Conservation (phyloP, 37 sponge, comb jelly and placozoan genomes). For the Axinella damicornis region DNA sequence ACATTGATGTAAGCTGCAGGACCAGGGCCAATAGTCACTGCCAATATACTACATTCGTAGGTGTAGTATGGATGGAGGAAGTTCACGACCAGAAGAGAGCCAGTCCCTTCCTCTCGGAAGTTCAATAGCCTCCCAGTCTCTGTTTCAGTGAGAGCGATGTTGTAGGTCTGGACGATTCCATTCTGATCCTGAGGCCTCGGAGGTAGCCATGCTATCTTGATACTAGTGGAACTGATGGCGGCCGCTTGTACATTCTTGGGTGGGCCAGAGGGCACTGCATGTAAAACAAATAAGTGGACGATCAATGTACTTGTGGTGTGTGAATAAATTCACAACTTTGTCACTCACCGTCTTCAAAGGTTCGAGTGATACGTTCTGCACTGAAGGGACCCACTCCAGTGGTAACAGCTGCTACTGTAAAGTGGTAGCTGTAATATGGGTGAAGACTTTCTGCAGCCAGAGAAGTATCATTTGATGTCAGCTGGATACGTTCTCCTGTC, state of each 20-base stretch:
- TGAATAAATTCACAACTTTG: no score
- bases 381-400: neutral
- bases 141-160: neutral
- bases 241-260: conserved; percentile 15
- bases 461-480: neutral
- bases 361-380: neutral
- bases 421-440: conserved; percentile 23
- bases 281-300: no score
- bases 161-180: conserved; percentile 33
- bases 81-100: neutral
- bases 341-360: neutral
- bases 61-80: no score
- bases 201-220: conserved; percentile 20
- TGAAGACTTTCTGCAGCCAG: neutral
- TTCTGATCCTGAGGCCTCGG: conserved; percentile 32
- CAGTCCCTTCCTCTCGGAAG: neutral
- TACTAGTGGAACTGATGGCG: conserved; percentile 5
- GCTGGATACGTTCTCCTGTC: neutral
- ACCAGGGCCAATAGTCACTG: no score
- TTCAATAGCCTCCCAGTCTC: conserved; percentile 1
- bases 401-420: conserved; percentile 18
- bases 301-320: no score
- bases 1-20: conserved; percentile 1
- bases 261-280: conserved; percentile 48
- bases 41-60: no score